These are phyloP conservation scores for Alethe castanea DNA, from an alignment of 2,113 vertebrate genomes.

Conservation along the genomic window DNA sequence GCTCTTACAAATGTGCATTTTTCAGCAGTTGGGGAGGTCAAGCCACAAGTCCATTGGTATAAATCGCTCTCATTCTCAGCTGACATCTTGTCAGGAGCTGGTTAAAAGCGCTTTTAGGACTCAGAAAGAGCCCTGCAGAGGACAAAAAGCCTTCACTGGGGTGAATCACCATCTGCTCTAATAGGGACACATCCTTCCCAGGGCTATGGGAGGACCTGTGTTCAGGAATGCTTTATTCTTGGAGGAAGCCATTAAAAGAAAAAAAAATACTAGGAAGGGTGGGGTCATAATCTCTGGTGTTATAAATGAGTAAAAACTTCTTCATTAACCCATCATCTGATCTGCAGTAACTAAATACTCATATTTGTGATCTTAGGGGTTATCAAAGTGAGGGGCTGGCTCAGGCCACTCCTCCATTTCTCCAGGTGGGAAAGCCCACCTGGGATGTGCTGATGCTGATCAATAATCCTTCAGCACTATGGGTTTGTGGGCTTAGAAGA, in stretches of 20 bases:
- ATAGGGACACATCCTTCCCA: neutral
- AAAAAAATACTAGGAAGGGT: neutral
- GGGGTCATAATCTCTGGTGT: neutral
- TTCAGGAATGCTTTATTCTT: slow-evolving; percentile 28
- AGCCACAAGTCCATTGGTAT: neutral
- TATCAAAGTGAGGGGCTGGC: neutral
- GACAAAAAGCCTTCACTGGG: neutral
- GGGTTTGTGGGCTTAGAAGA: neutral
- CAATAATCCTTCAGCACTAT: neutral
- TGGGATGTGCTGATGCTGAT: neutral
- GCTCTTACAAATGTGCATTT: neutral
- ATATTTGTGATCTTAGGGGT: neutral
- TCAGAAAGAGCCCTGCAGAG: neutral
- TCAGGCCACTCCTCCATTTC: neutral
- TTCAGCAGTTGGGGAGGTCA: neutral
- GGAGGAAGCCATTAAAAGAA: neutral
- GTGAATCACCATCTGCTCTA: slow-evolving; percentile 16
- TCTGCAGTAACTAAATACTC: neutral
- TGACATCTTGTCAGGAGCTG: neutral
- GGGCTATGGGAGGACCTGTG: neutral
- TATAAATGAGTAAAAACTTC: neutral
- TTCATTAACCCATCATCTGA: neutral
- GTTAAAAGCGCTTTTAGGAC: neutral
- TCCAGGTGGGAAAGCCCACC: neutral
- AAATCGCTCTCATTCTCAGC: neutral